Evolutionary conservation across 53 echinoderm and acorn worm genomes (phyloP).

Genomic region (Hippasteria phrygiana): DNA sequence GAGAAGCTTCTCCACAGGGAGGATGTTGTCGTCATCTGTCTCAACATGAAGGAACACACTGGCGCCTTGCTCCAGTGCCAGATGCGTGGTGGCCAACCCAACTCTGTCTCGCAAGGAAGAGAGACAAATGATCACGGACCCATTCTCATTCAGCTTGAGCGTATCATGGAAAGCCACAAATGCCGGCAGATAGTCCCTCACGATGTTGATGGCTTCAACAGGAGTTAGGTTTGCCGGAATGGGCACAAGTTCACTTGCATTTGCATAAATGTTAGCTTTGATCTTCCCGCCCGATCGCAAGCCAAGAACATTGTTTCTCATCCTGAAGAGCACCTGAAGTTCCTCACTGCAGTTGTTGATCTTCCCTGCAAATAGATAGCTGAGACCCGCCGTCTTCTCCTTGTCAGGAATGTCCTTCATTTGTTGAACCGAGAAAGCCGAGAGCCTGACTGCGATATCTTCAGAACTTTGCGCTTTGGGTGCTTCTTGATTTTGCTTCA

Average conservation of each 20-base stretch:
- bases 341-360: conserved; percentile 93
- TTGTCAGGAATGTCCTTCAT: conserved; percentile 76
- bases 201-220: conserved; percentile 92
- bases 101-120: conserved; percentile 92
- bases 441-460: conserved; percentile 85
- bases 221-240: conserved; percentile 90
- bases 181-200: conserved; percentile 93
- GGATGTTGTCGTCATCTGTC: conserved; percentile 90
- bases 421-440: conserved; percentile 91
- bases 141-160: conserved; percentile 88
- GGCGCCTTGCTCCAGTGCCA: conserved; percentile 96
- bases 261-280: conserved; percentile 80
- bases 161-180: conserved; percentile 98
- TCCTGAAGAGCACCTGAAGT: conserved; percentile 90
- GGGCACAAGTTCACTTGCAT: conserved; percentile 89
- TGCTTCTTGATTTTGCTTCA: conserved; percentile 90
- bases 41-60: conserved; percentile 94
- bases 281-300: conserved; percentile 79
- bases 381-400: conserved; percentile 72
- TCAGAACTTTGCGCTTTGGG: conserved; percentile 60
- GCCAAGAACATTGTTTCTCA: conserved; percentile 89
- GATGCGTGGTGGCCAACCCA: conserved; percentile 94
- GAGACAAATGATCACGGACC: conserved; percentile 91
- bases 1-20: conserved; percentile 94
- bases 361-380: conserved; percentile 88